Base-by-base conservation (phyloP, 2,113 vertebrate genomes). In the Ageneiosus marmoratus region DNA sequence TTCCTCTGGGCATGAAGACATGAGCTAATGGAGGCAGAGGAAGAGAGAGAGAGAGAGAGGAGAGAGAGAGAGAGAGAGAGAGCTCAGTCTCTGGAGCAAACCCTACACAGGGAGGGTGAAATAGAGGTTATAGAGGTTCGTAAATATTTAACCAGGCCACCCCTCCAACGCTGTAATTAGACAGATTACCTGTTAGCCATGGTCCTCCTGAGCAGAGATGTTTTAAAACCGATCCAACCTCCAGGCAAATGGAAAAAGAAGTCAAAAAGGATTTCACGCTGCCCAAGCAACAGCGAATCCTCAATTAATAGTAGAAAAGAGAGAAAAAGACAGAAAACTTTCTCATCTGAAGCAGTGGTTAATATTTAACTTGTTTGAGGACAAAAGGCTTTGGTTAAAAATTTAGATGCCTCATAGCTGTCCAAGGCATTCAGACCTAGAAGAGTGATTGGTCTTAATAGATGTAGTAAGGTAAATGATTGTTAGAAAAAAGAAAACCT, bases 111-210 rank as follows among this genome's bases (percentile, higher is more conserved):
- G 92, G 90, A 95, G 95, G 95, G 94, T 97, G 97, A 98, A 96
- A 94, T 92, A 88, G 94, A 97, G 97, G 97, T 97, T 97, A 97
- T 90, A 85, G 94, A 93, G 92, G 90, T 95, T 95, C 93, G 95
- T 96, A 90, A 96, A 95, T 97, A 94, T 97, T 97, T 97, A 95
- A 97, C 93, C 94, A 90, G 93, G 94, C 94, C 95, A 95, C 94
- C 96, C 93, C 93, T 95, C 95, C 93, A 90, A 93, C 93, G 91
- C 94, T 93, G 93, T 97, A 97, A 99, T 99, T 98, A 98, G 96
- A 95, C 95, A 96, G 94, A 97, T 98, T 98, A 98, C 96, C 96
- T 97, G 96, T 96, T 96, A 96, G 95, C 94, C 94, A 96, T 94
- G 95, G 94, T 93, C 88, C 92, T 92, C 90, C 74, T 95, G 93